Conservation (phyloP, 2,888 invertebrate genomes). For the Sinodicranocentrus sp. region DNA sequence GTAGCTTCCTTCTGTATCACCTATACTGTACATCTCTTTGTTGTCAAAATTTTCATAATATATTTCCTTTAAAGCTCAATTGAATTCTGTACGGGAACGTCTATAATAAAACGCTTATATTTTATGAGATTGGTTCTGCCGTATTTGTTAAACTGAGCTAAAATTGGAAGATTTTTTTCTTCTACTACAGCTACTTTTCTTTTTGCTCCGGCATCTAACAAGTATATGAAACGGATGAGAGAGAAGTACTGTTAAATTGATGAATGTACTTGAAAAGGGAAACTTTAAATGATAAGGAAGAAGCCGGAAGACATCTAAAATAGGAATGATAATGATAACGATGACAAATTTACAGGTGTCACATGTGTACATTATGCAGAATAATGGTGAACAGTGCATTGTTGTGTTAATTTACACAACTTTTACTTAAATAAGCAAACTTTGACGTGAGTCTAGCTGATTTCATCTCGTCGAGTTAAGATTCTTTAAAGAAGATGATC, state of each 20-base stretch:
- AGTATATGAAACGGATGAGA: too few species aligned
- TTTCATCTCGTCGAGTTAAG: not conserved
- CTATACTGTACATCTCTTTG: slow-evolving; percentile 1
- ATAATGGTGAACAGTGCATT: not conserved
- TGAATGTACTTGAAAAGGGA: too few species aligned
- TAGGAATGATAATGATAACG: not conserved
- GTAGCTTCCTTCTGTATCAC: not conserved
- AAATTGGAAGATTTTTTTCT: too few species aligned
- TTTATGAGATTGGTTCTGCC: too few species aligned
- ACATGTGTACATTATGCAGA: not conserved
- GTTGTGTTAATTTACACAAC: not conserved
- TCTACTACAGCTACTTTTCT: too few species aligned
- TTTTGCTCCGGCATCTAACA: too few species aligned
- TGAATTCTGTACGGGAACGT: not conserved
- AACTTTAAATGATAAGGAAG: not conserved
- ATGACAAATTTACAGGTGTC: slow-evolving; percentile 20
- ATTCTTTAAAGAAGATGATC: not conserved
- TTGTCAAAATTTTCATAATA: slow-evolving; percentile 50
- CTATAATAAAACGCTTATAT: not conserved
- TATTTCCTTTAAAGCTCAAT: slow-evolving; percentile 20
- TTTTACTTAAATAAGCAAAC: not conserved
- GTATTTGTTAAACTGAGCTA: too few species aligned
- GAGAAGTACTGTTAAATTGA: too few species aligned
- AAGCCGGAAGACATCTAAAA: slow-evolving; percentile 20
- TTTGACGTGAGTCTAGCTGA: not conserved